phyloP scores from a whole-genome alignment of 2,888 invertebrate genomes.

The Odontomyia ornata region DNA sequence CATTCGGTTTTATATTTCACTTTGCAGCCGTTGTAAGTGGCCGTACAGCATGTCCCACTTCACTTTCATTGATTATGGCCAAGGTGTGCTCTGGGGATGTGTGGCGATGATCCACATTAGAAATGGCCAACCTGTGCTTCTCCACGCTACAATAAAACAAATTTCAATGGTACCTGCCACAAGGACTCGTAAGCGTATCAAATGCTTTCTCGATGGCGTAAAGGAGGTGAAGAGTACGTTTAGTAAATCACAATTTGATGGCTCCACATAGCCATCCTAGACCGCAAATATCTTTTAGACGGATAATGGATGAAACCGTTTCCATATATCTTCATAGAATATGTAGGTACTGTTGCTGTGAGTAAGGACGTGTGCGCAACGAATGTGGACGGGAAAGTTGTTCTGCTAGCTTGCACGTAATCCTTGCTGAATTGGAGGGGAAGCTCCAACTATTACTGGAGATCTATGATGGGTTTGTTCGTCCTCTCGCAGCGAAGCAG shows the following conservation, averaged over 20 bases:
- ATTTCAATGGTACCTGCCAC: constrained; percentile 18
- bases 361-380: constrained; percentile 6
- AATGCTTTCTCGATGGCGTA: constrained; percentile 4
- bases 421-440: background rate
- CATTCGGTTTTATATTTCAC: constrained; percentile 34
- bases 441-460: too few species aligned
- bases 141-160: constrained; percentile 16
- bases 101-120: constrained; percentile 26
- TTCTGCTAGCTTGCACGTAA: background rate
- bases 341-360: constrained; percentile 24
- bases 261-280: constrained; percentile 46
- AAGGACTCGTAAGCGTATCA: constrained; percentile 25
- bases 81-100: constrained; percentile 33
- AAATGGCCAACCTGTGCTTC: constrained; percentile 3
- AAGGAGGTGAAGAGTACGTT: constrained; percentile 42
- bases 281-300: constrained; percentile 49
- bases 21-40: constrained; percentile 28
- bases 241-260: constrained; percentile 51
- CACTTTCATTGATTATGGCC: constrained; percentile 32
- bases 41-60: constrained; percentile 13
- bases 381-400: constrained; percentile 24
- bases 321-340: constrained; percentile 47
- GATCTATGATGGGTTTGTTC: background rate
- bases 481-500: background rate
- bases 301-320: constrained; percentile 46